These are phyloP conservation scores for Phrynocephalus forsythii DNA, from an alignment of 2,797 vertebrate species.

Conservation along the genomic window DNA sequence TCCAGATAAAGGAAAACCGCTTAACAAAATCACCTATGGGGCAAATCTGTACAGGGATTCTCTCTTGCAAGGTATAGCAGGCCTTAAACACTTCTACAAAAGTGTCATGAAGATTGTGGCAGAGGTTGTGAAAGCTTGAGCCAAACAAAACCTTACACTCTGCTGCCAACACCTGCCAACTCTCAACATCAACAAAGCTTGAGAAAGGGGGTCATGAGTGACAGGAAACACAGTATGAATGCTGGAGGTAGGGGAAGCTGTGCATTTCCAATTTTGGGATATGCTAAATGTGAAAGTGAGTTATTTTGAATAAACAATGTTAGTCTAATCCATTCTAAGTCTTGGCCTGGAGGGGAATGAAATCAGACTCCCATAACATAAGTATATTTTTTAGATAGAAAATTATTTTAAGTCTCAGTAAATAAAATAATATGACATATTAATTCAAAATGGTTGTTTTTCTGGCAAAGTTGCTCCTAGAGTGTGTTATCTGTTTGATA, in stretches of 20 bases:
- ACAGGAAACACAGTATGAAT: background rate
- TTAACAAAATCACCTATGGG: too few species aligned
- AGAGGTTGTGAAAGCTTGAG: background rate
- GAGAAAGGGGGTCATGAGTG: background rate
- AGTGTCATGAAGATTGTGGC: background rate
- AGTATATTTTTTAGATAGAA: background rate
- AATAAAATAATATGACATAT: slow-evolving; percentile 6
- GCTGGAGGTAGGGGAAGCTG: background rate
- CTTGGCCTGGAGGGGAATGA: too few species aligned
- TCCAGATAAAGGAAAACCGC: too few species aligned
- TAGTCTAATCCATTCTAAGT: background rate
- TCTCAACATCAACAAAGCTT: background rate
- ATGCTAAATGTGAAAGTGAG: background rate
- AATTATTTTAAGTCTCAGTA: background rate
- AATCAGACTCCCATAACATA: background rate
- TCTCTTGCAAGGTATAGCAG: too few species aligned
- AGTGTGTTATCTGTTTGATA: background rate
- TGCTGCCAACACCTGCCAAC: background rate
- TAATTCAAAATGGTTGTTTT: background rate
- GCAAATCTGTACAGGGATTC: too few species aligned
- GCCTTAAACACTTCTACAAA: background rate
- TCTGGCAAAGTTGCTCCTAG: background rate
- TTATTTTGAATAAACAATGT: background rate
- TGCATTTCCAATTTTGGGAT: background rate
- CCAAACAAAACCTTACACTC: background rate